Percentiles rank a stretch among this genome's conserved stretches.
Evolutionary conservation across 2,113 vertebrate species (phyloP).

Genomic region (Martes martes): DNA sequence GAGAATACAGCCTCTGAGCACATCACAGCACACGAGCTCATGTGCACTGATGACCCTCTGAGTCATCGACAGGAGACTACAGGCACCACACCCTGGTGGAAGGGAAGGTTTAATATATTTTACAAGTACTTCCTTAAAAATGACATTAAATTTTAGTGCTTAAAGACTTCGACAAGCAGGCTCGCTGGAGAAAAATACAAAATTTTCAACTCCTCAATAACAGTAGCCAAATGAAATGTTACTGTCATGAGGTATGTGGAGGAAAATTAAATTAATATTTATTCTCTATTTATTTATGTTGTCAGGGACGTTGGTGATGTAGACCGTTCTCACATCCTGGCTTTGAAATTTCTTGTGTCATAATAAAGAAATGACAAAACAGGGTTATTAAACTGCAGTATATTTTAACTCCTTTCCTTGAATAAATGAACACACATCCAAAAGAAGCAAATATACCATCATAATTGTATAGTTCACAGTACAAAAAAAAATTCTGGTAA

Average conservation of each 20-base stretch:
- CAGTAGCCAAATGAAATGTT: background rate
- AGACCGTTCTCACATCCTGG: background rate
- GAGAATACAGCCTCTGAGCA: background rate
- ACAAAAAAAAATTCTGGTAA: background rate
- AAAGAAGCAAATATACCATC: background rate
- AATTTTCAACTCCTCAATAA: background rate
- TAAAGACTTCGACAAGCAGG: background rate
- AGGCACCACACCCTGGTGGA: background rate
- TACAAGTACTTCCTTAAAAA: background rate
- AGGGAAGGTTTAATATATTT: background rate
- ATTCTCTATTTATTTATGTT: background rate
- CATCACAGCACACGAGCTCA: background rate
- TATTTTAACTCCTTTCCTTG: background rate
- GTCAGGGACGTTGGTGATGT: background rate
- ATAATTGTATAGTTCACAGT: background rate
- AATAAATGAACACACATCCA: background rate
- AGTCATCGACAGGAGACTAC: background rate
- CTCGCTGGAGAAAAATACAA: background rate
- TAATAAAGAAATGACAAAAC: constrained; percentile 7
- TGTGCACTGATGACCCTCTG: background rate
- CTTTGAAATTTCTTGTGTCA: background rate
- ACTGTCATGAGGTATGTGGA: background rate
- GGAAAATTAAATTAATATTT: background rate
- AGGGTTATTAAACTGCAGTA: background rate
- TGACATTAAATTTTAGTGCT: background rate